Percentiles rank a stretch among this genome's conserved stretches.
phyloP scores from a whole-genome alignment of 2,888 invertebrate species.

The Parascotia fuliginaria region DNA sequence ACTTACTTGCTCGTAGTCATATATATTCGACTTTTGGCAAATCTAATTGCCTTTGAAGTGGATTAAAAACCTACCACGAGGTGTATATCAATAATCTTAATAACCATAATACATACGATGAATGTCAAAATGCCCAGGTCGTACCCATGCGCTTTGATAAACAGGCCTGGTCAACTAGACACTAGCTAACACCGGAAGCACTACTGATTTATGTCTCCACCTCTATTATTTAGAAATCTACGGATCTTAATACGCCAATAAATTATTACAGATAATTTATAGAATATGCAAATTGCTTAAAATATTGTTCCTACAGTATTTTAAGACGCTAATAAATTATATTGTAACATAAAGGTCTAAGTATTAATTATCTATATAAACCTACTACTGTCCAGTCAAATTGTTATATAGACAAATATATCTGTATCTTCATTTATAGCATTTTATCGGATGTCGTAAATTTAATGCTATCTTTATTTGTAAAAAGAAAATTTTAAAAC shows the following conservation, averaged over 20 bases:
- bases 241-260: constrained; percentile 59
- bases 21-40: no score
- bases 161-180: constrained; percentile 40
- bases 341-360: background rate
- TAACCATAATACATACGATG: no score
- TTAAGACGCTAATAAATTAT: constrained; percentile 5
- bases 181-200: constrained; percentile 59
- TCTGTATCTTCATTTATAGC: background rate
- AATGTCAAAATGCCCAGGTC: background rate
- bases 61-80: no score
- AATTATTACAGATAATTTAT: constrained; percentile 29
- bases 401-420: constrained; percentile 1
- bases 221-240: constrained; percentile 67
- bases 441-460: background rate
- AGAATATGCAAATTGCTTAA: constrained; percentile 8
- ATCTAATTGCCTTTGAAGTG: no score
- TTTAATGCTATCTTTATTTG: background rate
- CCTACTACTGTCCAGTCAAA: background rate
- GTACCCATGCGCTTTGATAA: constrained; percentile 44
- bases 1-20: no score
- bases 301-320: constrained; percentile 4
- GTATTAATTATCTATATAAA: constrained; percentile 1
- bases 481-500: no score
- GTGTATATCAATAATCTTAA: no score
- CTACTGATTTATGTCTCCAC: constrained; percentile 58